Percentiles rank a stretch among this genome's conserved stretches.
Evolutionary conservation across 2,797 vertebrate species (phyloP).

Genomic region (Lemur catta): DNA sequence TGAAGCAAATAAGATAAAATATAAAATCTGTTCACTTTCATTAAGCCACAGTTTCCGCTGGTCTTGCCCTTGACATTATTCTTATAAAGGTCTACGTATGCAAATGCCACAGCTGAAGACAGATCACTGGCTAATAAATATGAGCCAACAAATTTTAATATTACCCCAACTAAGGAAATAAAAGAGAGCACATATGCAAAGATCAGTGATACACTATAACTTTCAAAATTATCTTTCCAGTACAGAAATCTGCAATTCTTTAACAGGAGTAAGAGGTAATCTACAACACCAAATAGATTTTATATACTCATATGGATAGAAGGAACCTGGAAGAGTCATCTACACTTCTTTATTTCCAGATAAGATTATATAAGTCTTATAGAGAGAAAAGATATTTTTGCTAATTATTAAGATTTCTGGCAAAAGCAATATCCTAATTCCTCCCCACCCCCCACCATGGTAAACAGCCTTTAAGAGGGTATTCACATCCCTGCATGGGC

Average conservation of each 20-base stretch:
- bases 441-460: no score
- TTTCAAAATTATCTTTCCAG: neutral
- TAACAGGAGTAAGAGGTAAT: neutral
- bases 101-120: neutral
- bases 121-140: neutral
- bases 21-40: slow-evolving; percentile 32
- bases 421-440: neutral
- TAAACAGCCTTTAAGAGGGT: neutral
- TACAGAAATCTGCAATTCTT: neutral
- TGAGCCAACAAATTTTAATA: slow-evolving; percentile 16
- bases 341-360: neutral
- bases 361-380: neutral
- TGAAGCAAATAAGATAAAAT: slow-evolving; percentile 49
- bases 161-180: slow-evolving; percentile 31
- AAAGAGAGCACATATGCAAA: neutral
- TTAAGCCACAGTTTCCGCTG: neutral
- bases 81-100: neutral
- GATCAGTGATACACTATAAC: neutral
- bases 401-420: neutral
- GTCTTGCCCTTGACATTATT: neutral
- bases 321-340: neutral
- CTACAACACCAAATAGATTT: neutral
- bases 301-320: neutral
- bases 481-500: neutral
- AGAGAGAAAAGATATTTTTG: neutral